A percentile compares a stretch with the other conserved stretches of the same genome.
phyloP scores from a whole-genome alignment of 2,113 vertebrate genomes.

The Muntiacus reevesi region DNA sequence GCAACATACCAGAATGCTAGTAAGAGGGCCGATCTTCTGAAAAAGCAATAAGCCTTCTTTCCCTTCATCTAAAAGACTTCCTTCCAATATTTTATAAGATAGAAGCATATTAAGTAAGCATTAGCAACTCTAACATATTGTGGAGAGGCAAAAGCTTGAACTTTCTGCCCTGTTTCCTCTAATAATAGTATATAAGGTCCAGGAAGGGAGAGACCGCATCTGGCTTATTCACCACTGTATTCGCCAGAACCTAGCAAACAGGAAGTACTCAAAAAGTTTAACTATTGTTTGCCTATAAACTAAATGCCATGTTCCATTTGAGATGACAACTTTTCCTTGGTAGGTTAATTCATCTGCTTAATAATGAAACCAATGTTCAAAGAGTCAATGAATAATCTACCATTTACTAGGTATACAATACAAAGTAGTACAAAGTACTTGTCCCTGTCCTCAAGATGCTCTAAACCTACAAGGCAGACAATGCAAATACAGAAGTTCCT shows the following conservation, averaged over 20 bases:
- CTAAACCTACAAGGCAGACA: background rate
- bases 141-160: background rate
- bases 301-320: background rate
- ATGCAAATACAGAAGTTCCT: background rate
- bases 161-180: background rate
- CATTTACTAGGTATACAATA: background rate
- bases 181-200: background rate
- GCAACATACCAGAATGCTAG: background rate
- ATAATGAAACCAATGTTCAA: constrained; percentile 3
- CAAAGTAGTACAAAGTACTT: background rate
- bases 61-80: background rate
- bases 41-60: background rate
- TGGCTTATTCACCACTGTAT: background rate
- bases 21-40: background rate
- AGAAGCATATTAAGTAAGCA: background rate
- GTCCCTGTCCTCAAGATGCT: background rate
- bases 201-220: background rate
- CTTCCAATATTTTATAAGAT: background rate
- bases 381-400: background rate
- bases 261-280: background rate
- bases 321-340: background rate
- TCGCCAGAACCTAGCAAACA: background rate
- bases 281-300: background rate
- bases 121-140: background rate
- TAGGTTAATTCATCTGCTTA: background rate